Conservation (phyloP, 2,113 vertebrate species). For the Petroica traversi region DNA sequence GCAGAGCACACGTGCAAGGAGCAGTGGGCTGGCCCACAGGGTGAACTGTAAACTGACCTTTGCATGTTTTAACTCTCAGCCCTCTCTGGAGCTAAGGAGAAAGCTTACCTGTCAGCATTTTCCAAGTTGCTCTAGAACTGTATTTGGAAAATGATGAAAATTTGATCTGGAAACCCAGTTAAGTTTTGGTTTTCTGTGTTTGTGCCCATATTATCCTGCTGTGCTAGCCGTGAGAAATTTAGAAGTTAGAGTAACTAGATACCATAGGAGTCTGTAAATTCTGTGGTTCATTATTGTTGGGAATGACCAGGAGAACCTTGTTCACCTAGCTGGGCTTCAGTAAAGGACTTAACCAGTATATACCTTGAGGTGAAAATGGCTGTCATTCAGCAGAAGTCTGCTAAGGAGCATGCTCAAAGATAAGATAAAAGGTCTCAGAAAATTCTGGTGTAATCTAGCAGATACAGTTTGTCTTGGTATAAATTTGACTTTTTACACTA, state of each 20-base stretch:
- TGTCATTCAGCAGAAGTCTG: neutral
- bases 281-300: neutral
- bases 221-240: neutral
- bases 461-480: neutral
- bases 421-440: neutral
- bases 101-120: neutral
- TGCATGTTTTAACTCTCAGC: neutral
- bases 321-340: neutral
- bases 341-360: neutral
- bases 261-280: neutral
- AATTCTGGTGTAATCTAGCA: neutral
- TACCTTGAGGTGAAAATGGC: neutral
- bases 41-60: neutral
- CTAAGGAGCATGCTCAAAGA: neutral
- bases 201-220: neutral
- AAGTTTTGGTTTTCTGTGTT: neutral
- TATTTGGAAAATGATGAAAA: neutral
- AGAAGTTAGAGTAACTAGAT: neutral
- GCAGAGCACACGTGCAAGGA: neutral
- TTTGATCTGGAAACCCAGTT: neutral
- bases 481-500: neutral
- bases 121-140: neutral
- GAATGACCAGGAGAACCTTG: neutral
- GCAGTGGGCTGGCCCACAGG: neutral
- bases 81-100: neutral